These are phyloP conservation scores for Macaria notata DNA, from an alignment of 2,888 invertebrate species.

Conservation along the genomic window DNA sequence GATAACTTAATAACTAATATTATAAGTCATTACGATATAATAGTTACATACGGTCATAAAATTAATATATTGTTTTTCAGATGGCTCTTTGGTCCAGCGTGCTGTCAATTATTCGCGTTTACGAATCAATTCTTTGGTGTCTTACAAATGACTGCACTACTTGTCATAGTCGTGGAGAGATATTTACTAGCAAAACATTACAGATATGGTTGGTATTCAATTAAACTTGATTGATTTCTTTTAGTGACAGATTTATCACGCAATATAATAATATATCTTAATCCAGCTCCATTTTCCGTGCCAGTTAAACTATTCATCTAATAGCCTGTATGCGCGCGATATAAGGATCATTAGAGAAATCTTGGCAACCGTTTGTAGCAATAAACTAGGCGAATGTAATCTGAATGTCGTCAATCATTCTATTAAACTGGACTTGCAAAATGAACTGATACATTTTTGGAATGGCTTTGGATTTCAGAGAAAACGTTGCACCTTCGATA, in stretches of 20 bases:
- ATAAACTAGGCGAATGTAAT: slow-evolving; percentile 4
- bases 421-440: no score
- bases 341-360: slow-evolving; percentile 6
- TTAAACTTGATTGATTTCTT: background rate
- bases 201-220: slow-evolving; percentile 63
- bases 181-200: slow-evolving; percentile 71
- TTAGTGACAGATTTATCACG: slow-evolving; percentile 2
- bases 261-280: background rate
- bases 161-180: slow-evolving; percentile 75
- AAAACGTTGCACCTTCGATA: slow-evolving; percentile 64
- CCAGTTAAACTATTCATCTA: slow-evolving; percentile 9
- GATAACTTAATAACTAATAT: no score
- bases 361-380: slow-evolving; percentile 13
- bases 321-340: slow-evolving; percentile 8
- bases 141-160: slow-evolving; percentile 76
- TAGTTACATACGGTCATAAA: no score
- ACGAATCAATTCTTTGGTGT: slow-evolving; percentile 79
- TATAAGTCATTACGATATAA: no score
- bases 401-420: background rate
- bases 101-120: slow-evolving; percentile 81
- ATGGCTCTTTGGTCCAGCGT: slow-evolving; percentile 79
- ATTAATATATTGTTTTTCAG: slow-evolving; percentile 50
- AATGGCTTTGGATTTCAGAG: slow-evolving; percentile 52
- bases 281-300: background rate
- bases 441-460: no score